phyloP scores from a whole-genome alignment of 2,113 vertebrate species.

The Periophthalmus modestus region DNA sequence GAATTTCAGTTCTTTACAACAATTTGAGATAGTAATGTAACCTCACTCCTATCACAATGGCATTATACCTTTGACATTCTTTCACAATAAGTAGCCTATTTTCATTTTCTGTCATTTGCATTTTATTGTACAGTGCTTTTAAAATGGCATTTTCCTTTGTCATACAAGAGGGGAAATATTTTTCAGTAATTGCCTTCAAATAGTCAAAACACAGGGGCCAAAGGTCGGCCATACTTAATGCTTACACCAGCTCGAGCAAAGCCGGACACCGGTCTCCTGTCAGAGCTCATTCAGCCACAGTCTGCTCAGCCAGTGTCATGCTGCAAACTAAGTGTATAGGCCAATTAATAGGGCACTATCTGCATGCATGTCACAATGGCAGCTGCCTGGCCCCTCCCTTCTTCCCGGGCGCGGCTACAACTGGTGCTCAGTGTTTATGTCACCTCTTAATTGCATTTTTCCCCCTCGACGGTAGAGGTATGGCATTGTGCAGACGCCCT shows the following conservation, averaged over 20 bases:
- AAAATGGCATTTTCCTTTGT: slow-evolving; percentile 7
- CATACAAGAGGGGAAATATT: slow-evolving; percentile 20
- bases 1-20: background rate
- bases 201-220: slow-evolving; percentile 55
- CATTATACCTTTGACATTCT: background rate
- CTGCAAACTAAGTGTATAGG: slow-evolving; percentile 40
- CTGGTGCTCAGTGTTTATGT: slow-evolving; percentile 75
- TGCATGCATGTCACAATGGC: slow-evolving; percentile 61
- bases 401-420: slow-evolving; percentile 59
- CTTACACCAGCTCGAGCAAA: slow-evolving; percentile 37
- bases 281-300: slow-evolving; percentile 51
- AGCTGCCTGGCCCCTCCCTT: slow-evolving; percentile 53
- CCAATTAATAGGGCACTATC: slow-evolving; percentile 68
- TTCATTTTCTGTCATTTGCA: background rate
- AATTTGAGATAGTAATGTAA: background rate
- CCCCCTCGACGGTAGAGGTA: slow-evolving; percentile 64
- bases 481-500: slow-evolving; percentile 68
- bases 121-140: slow-evolving; percentile 6
- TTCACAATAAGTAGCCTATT: background rate
- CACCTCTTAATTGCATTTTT: slow-evolving; percentile 75
- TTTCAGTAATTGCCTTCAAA: slow-evolving; percentile 38
- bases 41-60: background rate
- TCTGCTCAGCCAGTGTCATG: slow-evolving; percentile 52
- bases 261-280: slow-evolving; percentile 42
- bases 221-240: slow-evolving; percentile 26